Evolutionary conservation across 2,797 vertebrate genomes (phyloP).

Genomic region (Micropoecilia bifurca): DNA sequence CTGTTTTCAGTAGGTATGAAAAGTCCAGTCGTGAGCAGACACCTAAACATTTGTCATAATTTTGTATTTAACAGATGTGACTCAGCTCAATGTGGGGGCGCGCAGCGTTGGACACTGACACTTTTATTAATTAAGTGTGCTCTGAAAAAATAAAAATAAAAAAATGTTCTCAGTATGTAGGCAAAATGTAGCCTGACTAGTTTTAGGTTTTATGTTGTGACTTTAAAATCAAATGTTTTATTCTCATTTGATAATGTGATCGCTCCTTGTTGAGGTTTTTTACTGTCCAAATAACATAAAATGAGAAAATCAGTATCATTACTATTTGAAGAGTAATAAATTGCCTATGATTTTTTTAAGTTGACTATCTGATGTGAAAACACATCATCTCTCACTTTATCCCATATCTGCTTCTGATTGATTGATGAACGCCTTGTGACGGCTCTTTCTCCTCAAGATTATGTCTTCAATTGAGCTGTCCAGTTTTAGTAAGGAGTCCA

Average conservation of each 20-base stretch:
- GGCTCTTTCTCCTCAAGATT: not conserved
- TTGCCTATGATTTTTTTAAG: not conserved
- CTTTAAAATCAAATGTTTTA: not conserved
- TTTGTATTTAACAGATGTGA: constrained; percentile 10
- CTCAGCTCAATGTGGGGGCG: not conserved
- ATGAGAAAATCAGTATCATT: not conserved
- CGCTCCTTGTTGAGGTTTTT: not conserved
- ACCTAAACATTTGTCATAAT: constrained; percentile 3
- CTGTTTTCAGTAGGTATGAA: constrained; percentile 5
- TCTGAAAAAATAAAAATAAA: not conserved
- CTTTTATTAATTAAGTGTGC: not conserved
- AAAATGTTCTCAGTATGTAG: not conserved
- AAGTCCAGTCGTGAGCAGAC: constrained; percentile 2
- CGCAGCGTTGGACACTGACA: not conserved
- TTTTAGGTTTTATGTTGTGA: not conserved
- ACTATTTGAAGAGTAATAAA: not conserved
- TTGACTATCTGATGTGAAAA: not conserved
- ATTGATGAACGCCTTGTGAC: not conserved
- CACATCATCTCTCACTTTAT: not conserved
- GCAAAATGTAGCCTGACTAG: not conserved
- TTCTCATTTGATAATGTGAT: not conserved
- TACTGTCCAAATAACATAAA: not conserved
- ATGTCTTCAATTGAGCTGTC: not conserved
- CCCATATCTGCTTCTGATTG: not conserved
- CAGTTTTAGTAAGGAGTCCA: not conserved